Evolutionary conservation across 2,113 vertebrate genomes (phyloP), one percentile per base, ranked within the genome.

Genomic region (Archilochus colubris): DNA sequence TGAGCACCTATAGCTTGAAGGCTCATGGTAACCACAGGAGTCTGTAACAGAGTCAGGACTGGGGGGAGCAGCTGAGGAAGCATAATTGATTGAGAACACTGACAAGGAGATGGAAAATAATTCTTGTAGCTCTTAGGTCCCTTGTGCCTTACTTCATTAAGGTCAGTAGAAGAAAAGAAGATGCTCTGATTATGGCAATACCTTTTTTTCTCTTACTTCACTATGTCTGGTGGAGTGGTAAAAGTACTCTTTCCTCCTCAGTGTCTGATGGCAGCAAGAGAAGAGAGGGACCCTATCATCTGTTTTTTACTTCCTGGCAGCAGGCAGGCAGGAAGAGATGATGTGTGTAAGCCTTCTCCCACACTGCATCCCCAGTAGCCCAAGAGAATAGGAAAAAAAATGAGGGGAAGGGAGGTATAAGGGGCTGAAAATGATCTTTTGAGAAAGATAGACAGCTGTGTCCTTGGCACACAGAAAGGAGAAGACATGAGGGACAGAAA

Each of bases 381-480:
- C 3, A 2, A 76, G 31, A 68, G 91, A 73, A 27, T 24, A 81
- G 18, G 50, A 46, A 76, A 66, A 66, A 33, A 73, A 68, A 53
- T 28, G 14, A 66, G 17, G 33, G 5, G 12, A 16, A 66, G 13
- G 31, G 40, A 89, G 19, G 10, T 33, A 13, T 48, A 69, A 18
- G 7, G 8, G 22, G 14, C 20, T 61, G 40, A 79, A 68, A 91
- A 58, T 11, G 15, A 76, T 31, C 12, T 68, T 91, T 69, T 6
- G 13, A 64, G 57, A 72, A 43, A 33, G 24, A 30, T 6, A 38
- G 54, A 51, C 15, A 66, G 2, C 22, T 0, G 0, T 61, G 31
- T 74, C 55, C 80, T 66, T 70, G 30, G 59, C 77, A 14, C 20
- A 57, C 43, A 78, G 38, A 67, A 72, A 53, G 44, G 28, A 67